Percentiles rank a stretch among this genome's conserved stretches.
These are phyloP conservation scores for Rhodinocichla rosea DNA, from an alignment of 2,113 vertebrate genomes.

Conservation along the genomic window DNA sequence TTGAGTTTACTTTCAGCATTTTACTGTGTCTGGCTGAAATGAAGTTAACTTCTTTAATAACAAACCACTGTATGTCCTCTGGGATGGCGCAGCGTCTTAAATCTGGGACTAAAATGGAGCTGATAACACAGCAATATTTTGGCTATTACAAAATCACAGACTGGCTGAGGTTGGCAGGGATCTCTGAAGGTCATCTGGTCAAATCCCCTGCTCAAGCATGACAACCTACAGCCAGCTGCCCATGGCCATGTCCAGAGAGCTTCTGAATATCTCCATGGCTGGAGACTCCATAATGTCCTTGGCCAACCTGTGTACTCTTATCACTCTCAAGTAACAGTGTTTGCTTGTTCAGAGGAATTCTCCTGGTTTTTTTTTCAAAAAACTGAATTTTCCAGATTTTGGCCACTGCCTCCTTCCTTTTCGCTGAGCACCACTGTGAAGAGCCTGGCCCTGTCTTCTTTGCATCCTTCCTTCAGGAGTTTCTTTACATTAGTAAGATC, in stretches of 20 bases:
- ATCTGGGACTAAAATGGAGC: background rate
- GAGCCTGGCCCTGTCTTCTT: background rate
- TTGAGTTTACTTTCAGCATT: background rate
- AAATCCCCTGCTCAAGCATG: background rate
- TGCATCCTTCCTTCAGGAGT: background rate
- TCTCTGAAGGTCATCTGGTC: background rate
- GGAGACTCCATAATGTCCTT: background rate
- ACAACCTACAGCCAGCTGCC: background rate
- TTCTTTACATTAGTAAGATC: background rate
- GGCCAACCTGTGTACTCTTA: background rate
- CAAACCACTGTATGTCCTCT: background rate
- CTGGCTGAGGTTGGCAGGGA: background rate
- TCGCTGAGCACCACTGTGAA: background rate
- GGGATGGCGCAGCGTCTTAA: background rate
- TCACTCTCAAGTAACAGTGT: background rate
- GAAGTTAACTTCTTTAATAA: background rate
- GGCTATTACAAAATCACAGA: background rate
- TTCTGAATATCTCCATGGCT: background rate
- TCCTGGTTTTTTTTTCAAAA: too few relatives aligned
- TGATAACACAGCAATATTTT: background rate
- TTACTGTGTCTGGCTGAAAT: background rate
- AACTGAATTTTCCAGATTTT: background rate
- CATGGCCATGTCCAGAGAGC: background rate
- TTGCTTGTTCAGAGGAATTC: background rate
- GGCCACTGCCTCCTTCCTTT: background rate